Evolutionary conservation across 2,888 invertebrate genomes (phyloP), one percentile per base, ranked within the genome.

Genomic region (Mimumesa dahlbomi): DNA sequence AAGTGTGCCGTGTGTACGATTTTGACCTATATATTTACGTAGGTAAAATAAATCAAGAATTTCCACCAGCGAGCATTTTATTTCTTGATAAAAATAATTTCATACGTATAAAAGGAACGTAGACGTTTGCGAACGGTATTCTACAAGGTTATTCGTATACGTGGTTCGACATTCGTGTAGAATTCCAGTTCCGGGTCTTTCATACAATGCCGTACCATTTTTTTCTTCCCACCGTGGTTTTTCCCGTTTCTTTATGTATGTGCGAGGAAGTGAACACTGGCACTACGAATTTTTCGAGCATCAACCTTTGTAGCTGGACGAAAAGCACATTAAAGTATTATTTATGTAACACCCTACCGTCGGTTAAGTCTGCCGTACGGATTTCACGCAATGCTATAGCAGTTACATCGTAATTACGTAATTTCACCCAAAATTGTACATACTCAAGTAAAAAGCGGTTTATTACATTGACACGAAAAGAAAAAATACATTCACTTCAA

Each of bases 261-360:
- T 7, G 7, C 25, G 25, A 25, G n/a, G n/a, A n/a, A n/a, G 7
- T 25, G 7, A 25, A 25, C 3, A 25, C 25, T 25, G 25, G 25
- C n/a, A 13, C 4, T 13, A 21, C 36, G 29, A 46, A 56, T 56
- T 56, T 18, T 31, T 45, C 56, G 56, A 40, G 11, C 56, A 45
- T 40, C 56, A 62, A 56, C 54, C 56, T 40, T 18, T 38, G n/a
- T 21, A 19, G 38, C 19, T 36, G 25, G 21, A 62, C 31, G 36
- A 21, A 40, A 54, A 31, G 16, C 42, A 42, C 16, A 22, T 63
- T 57, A 42, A 42, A 57, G 57, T 25, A 63, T 63, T 48, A 63
- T 63, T 63, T 63, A 57, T 57, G 62, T 57, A 57, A 63, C 48
- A 48, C 16, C 22, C 48, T 31, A 11, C 11, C 19, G 18, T 18